phyloP scores from a whole-genome alignment of 1,140 invertebrate species.

The Drosophila navojoa region DNA sequence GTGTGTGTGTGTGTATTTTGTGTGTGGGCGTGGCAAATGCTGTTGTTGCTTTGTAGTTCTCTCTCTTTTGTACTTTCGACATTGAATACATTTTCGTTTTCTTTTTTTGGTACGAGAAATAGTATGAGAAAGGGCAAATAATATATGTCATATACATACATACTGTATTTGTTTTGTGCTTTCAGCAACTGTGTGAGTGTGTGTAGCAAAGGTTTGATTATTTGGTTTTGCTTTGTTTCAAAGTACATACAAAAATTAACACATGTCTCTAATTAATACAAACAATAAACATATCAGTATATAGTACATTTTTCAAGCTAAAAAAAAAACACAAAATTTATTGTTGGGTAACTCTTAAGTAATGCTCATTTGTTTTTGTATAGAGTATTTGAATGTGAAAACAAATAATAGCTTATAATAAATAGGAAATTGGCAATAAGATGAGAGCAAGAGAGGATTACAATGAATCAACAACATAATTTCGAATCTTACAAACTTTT shows the following conservation, averaged over 20 bases:
- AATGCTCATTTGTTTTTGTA: slow-evolving; percentile 66
- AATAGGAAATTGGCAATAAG: slow-evolving; percentile 80
- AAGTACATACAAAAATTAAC: slow-evolving; percentile 67
- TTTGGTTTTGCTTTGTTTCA: slow-evolving; percentile 66
- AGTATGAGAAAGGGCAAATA: slow-evolving; percentile 55
- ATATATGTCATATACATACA: slow-evolving; percentile 38
- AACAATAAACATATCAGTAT: slow-evolving; percentile 45
- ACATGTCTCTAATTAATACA: slow-evolving; percentile 70
- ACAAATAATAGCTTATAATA: slow-evolving; percentile 65
- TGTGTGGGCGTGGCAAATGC: slow-evolving; percentile 47
- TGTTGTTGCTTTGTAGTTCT: slow-evolving; percentile 50
- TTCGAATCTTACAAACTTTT: slow-evolving; percentile 37
- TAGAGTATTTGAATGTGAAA: slow-evolving; percentile 65
- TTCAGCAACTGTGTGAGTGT: slow-evolving; percentile 59
- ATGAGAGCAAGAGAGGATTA: slow-evolving; percentile 80
- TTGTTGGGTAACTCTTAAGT: slow-evolving; percentile 70
- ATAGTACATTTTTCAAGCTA: slow-evolving; percentile 39
- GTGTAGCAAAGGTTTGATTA: slow-evolving; percentile 47
- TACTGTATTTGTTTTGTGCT: slow-evolving; percentile 64
- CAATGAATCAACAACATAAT: slow-evolving; percentile 71
- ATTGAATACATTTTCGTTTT: slow-evolving; percentile 61
- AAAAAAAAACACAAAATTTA: slow-evolving; percentile 35
- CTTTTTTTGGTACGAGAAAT: slow-evolving; percentile 55
- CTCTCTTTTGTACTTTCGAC: slow-evolving; percentile 55
- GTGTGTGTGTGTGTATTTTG: slow-evolving; percentile 16